Evolutionary conservation across 2,797 vertebrate genomes (phyloP), one percentile per base, ranked within the genome.

Genomic region (Cyclopterus lumpus): DNA sequence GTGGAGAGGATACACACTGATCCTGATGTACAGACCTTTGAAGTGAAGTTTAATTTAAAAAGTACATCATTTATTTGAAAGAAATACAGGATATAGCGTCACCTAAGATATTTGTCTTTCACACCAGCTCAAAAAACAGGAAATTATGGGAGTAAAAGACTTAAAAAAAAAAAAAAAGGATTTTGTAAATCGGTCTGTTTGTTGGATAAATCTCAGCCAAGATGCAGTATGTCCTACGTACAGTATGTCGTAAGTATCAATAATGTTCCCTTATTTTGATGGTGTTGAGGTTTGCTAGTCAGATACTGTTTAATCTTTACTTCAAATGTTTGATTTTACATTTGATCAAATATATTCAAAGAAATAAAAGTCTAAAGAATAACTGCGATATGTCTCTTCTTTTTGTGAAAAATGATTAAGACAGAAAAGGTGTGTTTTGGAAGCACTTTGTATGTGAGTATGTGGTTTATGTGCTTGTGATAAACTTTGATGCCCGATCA

Each of bases 241-340:
- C 80, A 84, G 75, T 91, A 86, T 96, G 82, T 91, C 96, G 79
- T 89, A 96, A 97, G 95, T 97, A 91, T 88, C 87, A 89, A 91
- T 96, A 96, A 97, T 97, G 97, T 96, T 96, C 94, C 96, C 95
- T 97, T 97, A 96, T 95, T 98, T 98, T 97, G 95, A 97, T 97
- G 96, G 96, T 97, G 96, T 97, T 97, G 96, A 96, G 95, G 95
- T 98, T 99, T 98, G 96, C 96, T 97, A 97, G 96, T 96, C 96
- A 96, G 95, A 98, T 96, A 96, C 96, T 96, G 96, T 98, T 97
- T 95, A 96, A 97, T 98, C 96, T 96, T 96, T 95, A 76, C 90
- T 94, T 91, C 89, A 90, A 88, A 90, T 94, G 89, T 91, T 92
- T 86, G 83, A 81, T 91, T 93, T 94, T 77, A 89, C 89, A 92